Evolutionary conservation across 1,140 invertebrate species (phyloP).

Genomic region (Drosophila rhopaloa): DNA sequence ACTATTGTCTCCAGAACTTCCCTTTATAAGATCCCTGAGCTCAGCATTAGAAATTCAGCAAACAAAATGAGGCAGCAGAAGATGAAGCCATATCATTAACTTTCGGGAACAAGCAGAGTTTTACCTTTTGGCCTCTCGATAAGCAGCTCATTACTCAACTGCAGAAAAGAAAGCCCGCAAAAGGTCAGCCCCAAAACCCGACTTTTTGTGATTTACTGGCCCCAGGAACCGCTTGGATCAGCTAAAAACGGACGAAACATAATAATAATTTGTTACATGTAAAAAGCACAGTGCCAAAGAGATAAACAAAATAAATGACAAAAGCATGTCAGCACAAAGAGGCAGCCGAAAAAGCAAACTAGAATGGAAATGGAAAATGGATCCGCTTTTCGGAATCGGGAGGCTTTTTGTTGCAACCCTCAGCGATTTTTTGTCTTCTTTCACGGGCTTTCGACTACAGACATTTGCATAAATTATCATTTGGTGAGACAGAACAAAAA

Average conservation of each 20-base stretch:
- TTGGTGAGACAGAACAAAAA: conserved; percentile 66
- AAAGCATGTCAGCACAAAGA: conserved; percentile 77
- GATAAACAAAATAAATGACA: conserved; percentile 83
- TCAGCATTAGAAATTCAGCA: conserved; percentile 17
- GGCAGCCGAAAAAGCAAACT: conserved; percentile 58
- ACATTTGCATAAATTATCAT: conserved; percentile 83
- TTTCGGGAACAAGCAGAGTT: conserved; percentile 9
- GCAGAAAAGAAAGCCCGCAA: conserved; percentile 39
- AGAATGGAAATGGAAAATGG: conserved; percentile 54
- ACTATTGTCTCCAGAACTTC: too few relatives aligned
- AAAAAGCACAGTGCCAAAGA: conserved; percentile 59
- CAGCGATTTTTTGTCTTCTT: conserved; percentile 57
- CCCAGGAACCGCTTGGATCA: conserved; percentile 63
- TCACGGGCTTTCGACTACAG: conserved; percentile 51
- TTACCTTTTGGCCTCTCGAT: conserved; percentile 67
- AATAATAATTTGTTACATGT: conserved; percentile 80
- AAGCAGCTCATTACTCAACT: conserved; percentile 78
- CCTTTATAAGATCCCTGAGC: background rate
- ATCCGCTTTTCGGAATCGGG: conserved; percentile 26
- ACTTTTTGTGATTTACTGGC: conserved; percentile 58
- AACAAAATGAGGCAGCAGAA: background rate
- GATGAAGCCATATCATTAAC: conserved; percentile 66
- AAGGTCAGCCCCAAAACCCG: conserved; percentile 27
- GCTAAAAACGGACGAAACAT: conserved; percentile 71
- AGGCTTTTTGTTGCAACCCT: conserved; percentile 68